Evolutionary conservation across 2,797 vertebrate genomes (phyloP).

Genomic region (Lutjanus argentimaculatus): DNA sequence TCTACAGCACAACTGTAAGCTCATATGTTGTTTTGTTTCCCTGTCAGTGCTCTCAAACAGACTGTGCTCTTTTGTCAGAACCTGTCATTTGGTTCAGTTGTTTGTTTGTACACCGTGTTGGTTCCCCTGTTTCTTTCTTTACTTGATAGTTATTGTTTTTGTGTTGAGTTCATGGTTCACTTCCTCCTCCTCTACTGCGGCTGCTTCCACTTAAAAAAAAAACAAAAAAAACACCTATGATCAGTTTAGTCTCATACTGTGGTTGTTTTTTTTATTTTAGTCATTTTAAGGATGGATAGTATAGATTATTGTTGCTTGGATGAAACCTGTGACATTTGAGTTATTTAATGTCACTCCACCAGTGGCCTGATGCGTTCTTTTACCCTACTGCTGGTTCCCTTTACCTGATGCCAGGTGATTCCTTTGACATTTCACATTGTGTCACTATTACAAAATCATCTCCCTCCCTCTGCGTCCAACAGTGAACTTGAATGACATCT

Average conservation of each 20-base stretch:
- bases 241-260: background rate
- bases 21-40: conserved; percentile 19
- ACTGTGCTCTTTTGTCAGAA: conserved; percentile 9
- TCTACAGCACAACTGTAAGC: background rate
- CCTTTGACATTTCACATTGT: conserved; percentile 1
- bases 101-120: background rate
- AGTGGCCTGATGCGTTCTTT: background rate
- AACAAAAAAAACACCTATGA: background rate
- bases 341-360: background rate
- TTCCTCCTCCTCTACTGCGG: background rate
- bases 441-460: conserved; percentile 19
- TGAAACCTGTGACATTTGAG: conserved; percentile 13
- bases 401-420: background rate
- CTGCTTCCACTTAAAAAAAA: background rate
- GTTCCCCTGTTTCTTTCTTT: background rate
- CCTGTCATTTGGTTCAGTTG: conserved; percentile 14
- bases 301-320: background rate
- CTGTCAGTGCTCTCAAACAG: background rate
- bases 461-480: background rate
- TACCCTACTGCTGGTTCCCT: background rate
- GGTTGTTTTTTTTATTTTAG: background rate
- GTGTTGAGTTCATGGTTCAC: background rate
- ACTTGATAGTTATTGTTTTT: background rate
- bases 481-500: conserved; percentile 46
- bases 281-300: background rate